Evolutionary conservation across 1,140 invertebrate species (phyloP).

Genomic region (Pseudachorutes palmiensis): DNA sequence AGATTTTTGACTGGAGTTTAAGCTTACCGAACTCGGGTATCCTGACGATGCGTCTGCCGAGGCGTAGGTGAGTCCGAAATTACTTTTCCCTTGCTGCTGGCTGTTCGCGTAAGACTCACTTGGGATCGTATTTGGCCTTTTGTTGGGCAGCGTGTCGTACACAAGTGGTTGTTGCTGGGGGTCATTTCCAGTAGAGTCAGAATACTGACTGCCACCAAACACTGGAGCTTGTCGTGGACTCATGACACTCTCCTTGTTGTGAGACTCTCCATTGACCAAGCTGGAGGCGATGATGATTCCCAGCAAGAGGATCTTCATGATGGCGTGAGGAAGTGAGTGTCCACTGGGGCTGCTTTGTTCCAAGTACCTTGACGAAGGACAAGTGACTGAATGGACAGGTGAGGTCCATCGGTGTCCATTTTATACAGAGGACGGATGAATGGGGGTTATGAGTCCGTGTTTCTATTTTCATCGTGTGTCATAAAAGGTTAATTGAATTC

Average conservation of each 20-base stretch:
- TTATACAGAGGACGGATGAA: neutral
- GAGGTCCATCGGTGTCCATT: neutral
- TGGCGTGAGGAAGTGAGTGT: neutral
- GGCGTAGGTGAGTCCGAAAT: neutral
- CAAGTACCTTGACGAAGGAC: too few relatives aligned
- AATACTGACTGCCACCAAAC: neutral
- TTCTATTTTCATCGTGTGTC: constrained; percentile 25
- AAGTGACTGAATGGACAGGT: neutral
- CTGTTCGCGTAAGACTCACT: constrained; percentile 3
- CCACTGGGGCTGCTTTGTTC: neutral
- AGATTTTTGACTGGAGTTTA: neutral
- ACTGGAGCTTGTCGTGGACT: neutral
- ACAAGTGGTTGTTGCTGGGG: neutral
- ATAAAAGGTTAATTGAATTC: constrained; percentile 39
- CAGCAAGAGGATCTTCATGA: neutral
- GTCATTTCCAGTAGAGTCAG: neutral
- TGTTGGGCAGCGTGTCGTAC: neutral
- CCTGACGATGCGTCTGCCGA: neutral
- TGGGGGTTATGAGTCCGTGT: constrained; percentile 21
- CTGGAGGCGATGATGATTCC: neutral
- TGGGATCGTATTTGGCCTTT: neutral
- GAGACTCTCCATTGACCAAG: neutral
- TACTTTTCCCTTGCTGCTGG: constrained; percentile 1
- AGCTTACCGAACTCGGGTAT: constrained; percentile 4
- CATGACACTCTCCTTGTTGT: neutral